Percentiles rank a stretch among this genome's conserved stretches.
Evolutionary conservation across 2,797 vertebrate species (phyloP).

Genomic region (Poecilia velifera): DNA sequence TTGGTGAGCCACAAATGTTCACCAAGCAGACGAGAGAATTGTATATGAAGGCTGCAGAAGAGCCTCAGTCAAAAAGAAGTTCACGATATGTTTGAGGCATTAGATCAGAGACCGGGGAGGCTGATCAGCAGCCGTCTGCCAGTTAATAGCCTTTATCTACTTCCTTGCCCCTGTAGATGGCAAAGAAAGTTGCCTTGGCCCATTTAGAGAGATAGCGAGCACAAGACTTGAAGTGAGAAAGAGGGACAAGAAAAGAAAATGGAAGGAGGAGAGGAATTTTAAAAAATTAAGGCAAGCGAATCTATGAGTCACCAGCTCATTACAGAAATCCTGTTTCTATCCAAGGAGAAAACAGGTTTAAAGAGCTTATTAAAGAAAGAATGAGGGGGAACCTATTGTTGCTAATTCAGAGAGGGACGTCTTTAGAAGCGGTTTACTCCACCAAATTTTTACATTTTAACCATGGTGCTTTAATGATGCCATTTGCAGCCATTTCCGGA

Average conservation of each 20-base stretch:
- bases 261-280: conserved; percentile 35
- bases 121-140: conserved; percentile 62
- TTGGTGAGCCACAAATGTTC: conserved; percentile 11
- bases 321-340: conserved; percentile 71
- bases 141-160: conserved; percentile 75
- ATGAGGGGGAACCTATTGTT: conserved; percentile 66
- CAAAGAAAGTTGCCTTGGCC: conserved; percentile 68
- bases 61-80: conserved; percentile 22
- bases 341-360: conserved; percentile 68
- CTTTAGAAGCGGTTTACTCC: conserved; percentile 59
- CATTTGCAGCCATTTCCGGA: conserved; percentile 30
- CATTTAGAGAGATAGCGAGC: conserved; percentile 64
- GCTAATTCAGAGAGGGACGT: conserved; percentile 60
- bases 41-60: conserved; percentile 20
- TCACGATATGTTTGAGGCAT: conserved; percentile 42
- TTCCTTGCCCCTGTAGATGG: conserved; percentile 54
- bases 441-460: conserved; percentile 45
- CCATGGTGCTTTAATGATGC: conserved; percentile 35
- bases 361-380: conserved; percentile 61
- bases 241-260: conserved; percentile 9
- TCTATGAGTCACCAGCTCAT: conserved; percentile 73
- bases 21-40: conserved; percentile 20
- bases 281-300: conserved; percentile 58
- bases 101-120: conserved; percentile 46
- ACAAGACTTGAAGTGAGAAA: conserved; percentile 41